Base-by-base conservation (phyloP, 2,797 vertebrate genomes). In the Setipinna tenuifilis region DNA sequence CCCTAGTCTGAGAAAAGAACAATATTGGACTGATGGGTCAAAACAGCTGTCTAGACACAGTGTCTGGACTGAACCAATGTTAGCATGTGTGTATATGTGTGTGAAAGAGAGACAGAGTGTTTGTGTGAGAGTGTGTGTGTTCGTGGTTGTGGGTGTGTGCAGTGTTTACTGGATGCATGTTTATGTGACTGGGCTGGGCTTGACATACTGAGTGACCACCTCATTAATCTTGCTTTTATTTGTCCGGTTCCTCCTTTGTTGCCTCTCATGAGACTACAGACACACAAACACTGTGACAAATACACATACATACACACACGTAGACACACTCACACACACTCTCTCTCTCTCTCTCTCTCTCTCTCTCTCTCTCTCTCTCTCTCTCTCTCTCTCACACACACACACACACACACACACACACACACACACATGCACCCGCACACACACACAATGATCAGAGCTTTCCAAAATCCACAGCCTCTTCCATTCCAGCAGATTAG, bases 1-100 rank as follows among this genome's bases (percentile, higher is more conserved):
- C 82, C 87, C 61, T 86, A 80, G 83, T 83, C 84, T 44, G 83
- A 58, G 82, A 87, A 86, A 85, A 82, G 59, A 84, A 84, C 81
- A 84, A 57, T 83, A 21, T 85, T 58, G 54, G 62, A 28, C 78
- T 84, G 61, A 44, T 84, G 84, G 82, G 83, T 57, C 84, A 62
- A 83, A 86, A 87, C 87, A 86, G 85, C 83, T 86, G 83, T 82
- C 17, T 80, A 35, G 35, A 78, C 35, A 44, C 17, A 41, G 71
- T 78, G 28, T 41, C 68, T 68, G 35, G 16, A 65, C 25, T 61
- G 58, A 35, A 48, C 41, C 46, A 61, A 28, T 59, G 41, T 83
- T 35, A 19, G 16, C 57, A 12, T 83, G 57, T 81, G 25, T 68
- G 62, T 68, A 17, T 68, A 10, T 54, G 50, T 54, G 23, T 50